phyloP scores from a whole-genome alignment of 2,113 vertebrate species.

The Cololabis saira region DNA sequence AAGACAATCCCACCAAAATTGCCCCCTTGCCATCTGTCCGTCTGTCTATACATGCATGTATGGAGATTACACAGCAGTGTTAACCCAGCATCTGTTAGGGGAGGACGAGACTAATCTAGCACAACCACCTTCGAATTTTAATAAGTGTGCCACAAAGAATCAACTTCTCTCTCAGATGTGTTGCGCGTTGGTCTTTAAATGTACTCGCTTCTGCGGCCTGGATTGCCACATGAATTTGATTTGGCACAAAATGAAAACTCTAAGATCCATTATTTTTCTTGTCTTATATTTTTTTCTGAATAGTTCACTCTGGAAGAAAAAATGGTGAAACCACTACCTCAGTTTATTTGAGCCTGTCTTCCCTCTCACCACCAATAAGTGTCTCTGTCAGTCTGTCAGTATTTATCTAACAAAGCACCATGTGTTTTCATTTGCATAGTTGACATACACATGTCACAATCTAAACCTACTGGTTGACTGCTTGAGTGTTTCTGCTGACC shows the following conservation, averaged over 20 bases:
- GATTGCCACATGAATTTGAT: conserved; percentile 2
- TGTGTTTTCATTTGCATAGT: conserved; percentile 37
- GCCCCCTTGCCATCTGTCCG: conserved; percentile 63
- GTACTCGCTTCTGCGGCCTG: conserved; percentile 3
- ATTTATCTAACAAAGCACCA: conserved; percentile 30
- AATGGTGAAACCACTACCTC: conserved; percentile 30
- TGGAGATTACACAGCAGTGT: conserved; percentile 52
- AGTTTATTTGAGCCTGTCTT: conserved; percentile 47
- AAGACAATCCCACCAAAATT: conserved; percentile 56
- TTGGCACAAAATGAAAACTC: conserved; percentile 4
- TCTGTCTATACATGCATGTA: conserved; percentile 50
- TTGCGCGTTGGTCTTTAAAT: conserved; percentile 7
- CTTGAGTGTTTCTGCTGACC: conserved; percentile 5
- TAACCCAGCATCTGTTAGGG: conserved; percentile 53
- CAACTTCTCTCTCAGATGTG: conserved; percentile 22
- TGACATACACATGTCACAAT: conserved; percentile 32
- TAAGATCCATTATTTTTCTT: conserved; percentile 6
- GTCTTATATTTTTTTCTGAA: neutral
- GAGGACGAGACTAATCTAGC: conserved; percentile 41
- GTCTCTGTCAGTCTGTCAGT: conserved; percentile 53
- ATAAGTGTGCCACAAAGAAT: conserved; percentile 24
- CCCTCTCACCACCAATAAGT: conserved; percentile 53
- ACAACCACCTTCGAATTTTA: conserved; percentile 40
- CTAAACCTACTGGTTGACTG: conserved; percentile 15
- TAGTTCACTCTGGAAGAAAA: conserved; percentile 9